Evolutionary conservation across 2,113 vertebrate species (phyloP).

Genomic region (Girardinichthys multiradiatus): DNA sequence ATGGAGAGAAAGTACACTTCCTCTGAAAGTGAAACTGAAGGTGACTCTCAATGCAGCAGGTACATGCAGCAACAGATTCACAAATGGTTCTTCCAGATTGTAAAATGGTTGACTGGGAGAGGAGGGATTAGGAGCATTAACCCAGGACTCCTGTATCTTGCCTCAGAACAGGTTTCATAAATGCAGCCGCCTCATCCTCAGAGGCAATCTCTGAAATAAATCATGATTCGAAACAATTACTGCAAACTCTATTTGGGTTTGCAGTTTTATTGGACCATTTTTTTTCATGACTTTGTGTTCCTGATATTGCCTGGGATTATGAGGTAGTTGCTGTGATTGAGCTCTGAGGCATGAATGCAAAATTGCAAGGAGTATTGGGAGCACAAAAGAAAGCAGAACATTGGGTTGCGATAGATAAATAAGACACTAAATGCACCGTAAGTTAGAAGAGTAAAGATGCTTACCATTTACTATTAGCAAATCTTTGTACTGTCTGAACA

Average conservation of each 20-base stretch:
- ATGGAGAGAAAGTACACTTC: no score
- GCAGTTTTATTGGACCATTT: slow-evolving; percentile 39
- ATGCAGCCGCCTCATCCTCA: slow-evolving; percentile 44
- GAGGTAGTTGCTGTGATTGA: slow-evolving; percentile 27
- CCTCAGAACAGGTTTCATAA: slow-evolving; percentile 60
- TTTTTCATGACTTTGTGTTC: slow-evolving; percentile 38
- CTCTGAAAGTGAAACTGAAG: slow-evolving; percentile 23
- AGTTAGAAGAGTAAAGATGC: slow-evolving; percentile 5
- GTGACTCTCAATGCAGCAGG: slow-evolving; percentile 55
- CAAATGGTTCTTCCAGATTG: slow-evolving; percentile 49
- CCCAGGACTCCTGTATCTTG: slow-evolving; percentile 41
- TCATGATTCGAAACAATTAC: slow-evolving; percentile 46
- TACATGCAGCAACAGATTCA: slow-evolving; percentile 46
- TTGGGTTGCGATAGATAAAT: not conserved
- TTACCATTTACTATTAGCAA: not conserved
- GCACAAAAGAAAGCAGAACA: slow-evolving; percentile 29
- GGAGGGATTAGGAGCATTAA: slow-evolving; percentile 58
- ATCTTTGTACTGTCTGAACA: not conserved
- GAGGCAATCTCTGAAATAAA: slow-evolving; percentile 45
- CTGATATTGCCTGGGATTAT: slow-evolving; percentile 32
- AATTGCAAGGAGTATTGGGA: slow-evolving; percentile 43
- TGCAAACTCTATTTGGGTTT: slow-evolving; percentile 3
- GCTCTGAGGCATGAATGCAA: slow-evolving; percentile 32
- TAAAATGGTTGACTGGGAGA: slow-evolving; percentile 41
- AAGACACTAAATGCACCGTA: slow-evolving; percentile 2